A percentile compares a stretch with the other conserved stretches of the same genome.
Evolutionary conservation across 2,113 vertebrate species (phyloP).

Genomic region (Scomber scombrus): DNA sequence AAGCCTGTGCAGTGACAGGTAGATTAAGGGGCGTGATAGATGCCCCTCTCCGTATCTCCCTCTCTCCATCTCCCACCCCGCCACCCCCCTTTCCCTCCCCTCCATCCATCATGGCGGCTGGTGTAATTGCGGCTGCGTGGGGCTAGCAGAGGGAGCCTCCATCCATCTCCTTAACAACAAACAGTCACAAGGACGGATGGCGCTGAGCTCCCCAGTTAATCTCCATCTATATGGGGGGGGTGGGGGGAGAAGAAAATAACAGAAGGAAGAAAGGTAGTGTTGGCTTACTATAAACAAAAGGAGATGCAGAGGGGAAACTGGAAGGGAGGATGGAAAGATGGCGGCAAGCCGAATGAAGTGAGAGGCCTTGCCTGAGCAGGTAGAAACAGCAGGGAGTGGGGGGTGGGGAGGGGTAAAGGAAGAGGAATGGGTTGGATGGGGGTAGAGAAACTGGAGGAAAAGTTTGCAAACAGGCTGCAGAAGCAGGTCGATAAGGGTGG

Average conservation of each 20-base stretch:
- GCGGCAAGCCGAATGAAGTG: not conserved
- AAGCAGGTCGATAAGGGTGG: conserved; percentile 49
- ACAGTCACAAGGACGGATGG: conserved; percentile 89
- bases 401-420: conserved; percentile 14
- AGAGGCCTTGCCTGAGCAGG: conserved; percentile 19
- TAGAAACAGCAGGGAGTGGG: conserved; percentile 28
- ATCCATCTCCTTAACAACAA: conserved; percentile 91
- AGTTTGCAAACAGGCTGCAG: conserved; percentile 70
- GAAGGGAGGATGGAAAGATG: conserved; percentile 19
- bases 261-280: conserved; percentile 67
- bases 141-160: conserved; percentile 85
- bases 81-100: conserved; percentile 66
- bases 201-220: conserved; percentile 84
- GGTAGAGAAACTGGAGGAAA: conserved; percentile 45
- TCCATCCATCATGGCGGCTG: conserved; percentile 87
- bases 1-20: conserved; percentile 84
- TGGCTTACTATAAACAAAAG: conserved; percentile 69
- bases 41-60: conserved; percentile 80
- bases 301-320: conserved; percentile 31
- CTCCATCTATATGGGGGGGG: conserved; percentile 83
- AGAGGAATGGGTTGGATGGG: conserved; percentile 25
- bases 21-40: conserved; percentile 87
- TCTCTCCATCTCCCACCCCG: conserved; percentile 63
- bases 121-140: conserved; percentile 87
- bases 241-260: conserved; percentile 59